phyloP scores from a whole-genome alignment of 2,113 vertebrate species.

The Mus musculus region GRCm39 chr9:99257501-99258000 shows the following conservation, averaged over 20 bases:
- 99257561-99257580: not conserved
- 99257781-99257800: not conserved
- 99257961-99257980: not conserved
- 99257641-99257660: not conserved
- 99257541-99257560: not conserved
- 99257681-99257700: conserved; percentile 22
- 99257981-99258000: not conserved
- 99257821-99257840: not conserved
- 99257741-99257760: not conserved
- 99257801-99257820: not conserved
- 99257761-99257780: not conserved
- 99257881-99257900: not conserved
- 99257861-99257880: not conserved
- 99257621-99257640: not conserved
- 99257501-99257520: not conserved
- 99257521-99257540: not conserved
- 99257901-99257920: not conserved
- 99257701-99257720: not conserved
- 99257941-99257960: not conserved
- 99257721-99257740: not conserved
- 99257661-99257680: conserved; percentile 42
- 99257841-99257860: accelerated
- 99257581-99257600: not conserved
- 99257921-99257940: not conserved
- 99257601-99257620: not conserved